Percentiles rank a stretch among this genome's conserved stretches.
Evolutionary conservation across 1,140 invertebrate species (phyloP).

Genomic region (Bicyclus anynana): DNA sequence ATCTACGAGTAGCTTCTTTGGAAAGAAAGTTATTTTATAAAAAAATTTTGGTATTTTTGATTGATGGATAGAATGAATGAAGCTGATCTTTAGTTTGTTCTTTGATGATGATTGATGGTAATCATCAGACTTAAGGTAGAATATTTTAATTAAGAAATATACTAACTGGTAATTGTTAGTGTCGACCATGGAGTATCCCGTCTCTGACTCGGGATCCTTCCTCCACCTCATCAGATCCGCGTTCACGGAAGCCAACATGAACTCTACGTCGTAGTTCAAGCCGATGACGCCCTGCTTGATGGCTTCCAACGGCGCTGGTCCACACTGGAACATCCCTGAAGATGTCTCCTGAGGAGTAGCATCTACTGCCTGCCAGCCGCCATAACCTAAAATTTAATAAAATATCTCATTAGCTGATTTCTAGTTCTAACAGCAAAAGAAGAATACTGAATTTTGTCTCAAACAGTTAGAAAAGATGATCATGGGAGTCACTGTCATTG

Average conservation of each 20-base stretch:
- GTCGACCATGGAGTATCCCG: constrained; percentile 81
- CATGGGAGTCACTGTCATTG: no score
- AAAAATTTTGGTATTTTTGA: no score
- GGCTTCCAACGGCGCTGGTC: constrained; percentile 82
- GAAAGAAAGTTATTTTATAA: no score
- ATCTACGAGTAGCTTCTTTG: no score
- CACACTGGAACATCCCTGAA: constrained; percentile 79
- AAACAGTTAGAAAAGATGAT: no score
- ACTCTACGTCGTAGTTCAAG: constrained; percentile 83
- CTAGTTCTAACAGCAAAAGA: no score
- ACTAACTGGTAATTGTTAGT: constrained; percentile 84
- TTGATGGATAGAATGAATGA: no score
- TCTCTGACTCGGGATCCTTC: constrained; percentile 74
- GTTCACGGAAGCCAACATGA: constrained; percentile 82
- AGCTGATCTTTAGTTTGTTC: no score
- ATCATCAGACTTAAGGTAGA: not conserved
- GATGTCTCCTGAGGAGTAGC: constrained; percentile 86
- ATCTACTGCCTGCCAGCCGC: constrained; percentile 87
- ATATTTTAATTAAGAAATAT: not conserved
- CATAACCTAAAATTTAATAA: not conserved
- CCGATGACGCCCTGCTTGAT: constrained; percentile 85
- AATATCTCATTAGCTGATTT: no score
- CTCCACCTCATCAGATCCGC: constrained; percentile 82
- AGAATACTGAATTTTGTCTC: no score
- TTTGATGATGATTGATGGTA: no score